These are phyloP conservation scores for Scomber colias DNA, from an alignment of 2,113 vertebrate species.

Conservation along the genomic window DNA sequence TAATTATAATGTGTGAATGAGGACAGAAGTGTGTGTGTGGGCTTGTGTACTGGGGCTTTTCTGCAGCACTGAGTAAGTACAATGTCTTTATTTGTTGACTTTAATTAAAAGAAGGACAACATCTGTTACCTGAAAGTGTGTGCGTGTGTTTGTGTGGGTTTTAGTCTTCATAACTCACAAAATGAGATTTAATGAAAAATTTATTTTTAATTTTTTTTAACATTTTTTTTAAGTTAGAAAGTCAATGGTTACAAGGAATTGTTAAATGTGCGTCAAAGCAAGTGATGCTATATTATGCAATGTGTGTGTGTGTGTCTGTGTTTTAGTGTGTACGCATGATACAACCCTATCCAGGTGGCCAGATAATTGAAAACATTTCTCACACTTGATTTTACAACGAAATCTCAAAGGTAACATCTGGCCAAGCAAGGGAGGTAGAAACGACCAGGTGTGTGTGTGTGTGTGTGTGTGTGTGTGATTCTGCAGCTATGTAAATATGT, in stretches of 20 bases:
- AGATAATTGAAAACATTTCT: slow-evolving; percentile 78
- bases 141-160: background rate
- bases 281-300: slow-evolving; percentile 1
- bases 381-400: slow-evolving; percentile 72
- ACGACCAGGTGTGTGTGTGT: slow-evolving; percentile 24
- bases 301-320: background rate
- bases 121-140: slow-evolving; percentile 61
- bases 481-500: background rate
- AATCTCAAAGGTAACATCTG: slow-evolving; percentile 69
- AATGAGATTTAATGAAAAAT: background rate
- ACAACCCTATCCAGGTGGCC: slow-evolving; percentile 69
- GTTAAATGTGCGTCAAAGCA: background rate
- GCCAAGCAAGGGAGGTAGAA: slow-evolving; percentile 18
- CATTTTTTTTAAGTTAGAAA: background rate
- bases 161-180: background rate
- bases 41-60: slow-evolving; percentile 24
- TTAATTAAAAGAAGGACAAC: slow-evolving; percentile 70
- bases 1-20: slow-evolving; percentile 17
- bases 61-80: slow-evolving; percentile 39
- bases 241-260: background rate
- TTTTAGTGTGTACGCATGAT: background rate
- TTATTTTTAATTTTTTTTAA: too few species aligned
- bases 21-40: slow-evolving; percentile 18
- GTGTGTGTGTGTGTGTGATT: slow-evolving; percentile 21
- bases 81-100: slow-evolving; percentile 63